phyloP scores from a whole-genome alignment of 2,888 invertebrate genomes.

The Melanophora roralis region DNA sequence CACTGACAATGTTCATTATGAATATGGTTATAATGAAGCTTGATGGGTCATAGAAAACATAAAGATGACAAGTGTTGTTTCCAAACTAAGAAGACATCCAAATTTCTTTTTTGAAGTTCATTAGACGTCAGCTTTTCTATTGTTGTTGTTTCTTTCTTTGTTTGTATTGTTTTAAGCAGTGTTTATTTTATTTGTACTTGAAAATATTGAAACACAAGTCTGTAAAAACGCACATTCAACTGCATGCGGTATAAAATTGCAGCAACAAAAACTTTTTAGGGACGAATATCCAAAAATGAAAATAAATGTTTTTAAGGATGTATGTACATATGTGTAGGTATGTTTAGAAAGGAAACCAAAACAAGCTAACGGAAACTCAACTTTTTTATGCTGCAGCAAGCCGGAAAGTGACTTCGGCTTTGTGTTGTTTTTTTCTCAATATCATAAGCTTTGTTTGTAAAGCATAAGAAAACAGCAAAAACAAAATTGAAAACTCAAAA shows the following conservation, averaged over 20 bases:
- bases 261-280: conserved; percentile 34
- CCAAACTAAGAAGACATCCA: conserved; percentile 65
- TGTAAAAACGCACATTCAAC: conserved; percentile 24
- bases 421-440: conserved; percentile 12
- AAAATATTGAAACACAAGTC: conserved; percentile 31
- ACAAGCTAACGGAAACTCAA: conserved; percentile 69
- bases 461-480: conserved; percentile 13
- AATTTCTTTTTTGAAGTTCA: conserved; percentile 74
- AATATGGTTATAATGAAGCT: conserved; percentile 54
- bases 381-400: conserved; percentile 69
- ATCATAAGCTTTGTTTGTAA: conserved; percentile 19
- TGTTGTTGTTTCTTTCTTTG: conserved; percentile 45
- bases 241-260: conserved; percentile 16
- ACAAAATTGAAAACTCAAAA: conserved; percentile 29
- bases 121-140: conserved; percentile 68
- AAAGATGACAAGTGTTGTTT: conserved; percentile 73
- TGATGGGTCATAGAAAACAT: conserved; percentile 67
- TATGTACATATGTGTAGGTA: conserved; percentile 4
- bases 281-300: conserved; percentile 2
- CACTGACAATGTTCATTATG: conserved; percentile 44
- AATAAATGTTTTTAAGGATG: not conserved
- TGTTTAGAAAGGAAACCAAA: conserved; percentile 30
- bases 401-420: conserved; percentile 68
- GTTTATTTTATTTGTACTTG: conserved; percentile 54
- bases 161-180: conserved; percentile 35